These are phyloP conservation scores for Phyllopteryx taeniolatus DNA, from an alignment of 2,113 vertebrate species.

Conservation along the genomic window DNA sequence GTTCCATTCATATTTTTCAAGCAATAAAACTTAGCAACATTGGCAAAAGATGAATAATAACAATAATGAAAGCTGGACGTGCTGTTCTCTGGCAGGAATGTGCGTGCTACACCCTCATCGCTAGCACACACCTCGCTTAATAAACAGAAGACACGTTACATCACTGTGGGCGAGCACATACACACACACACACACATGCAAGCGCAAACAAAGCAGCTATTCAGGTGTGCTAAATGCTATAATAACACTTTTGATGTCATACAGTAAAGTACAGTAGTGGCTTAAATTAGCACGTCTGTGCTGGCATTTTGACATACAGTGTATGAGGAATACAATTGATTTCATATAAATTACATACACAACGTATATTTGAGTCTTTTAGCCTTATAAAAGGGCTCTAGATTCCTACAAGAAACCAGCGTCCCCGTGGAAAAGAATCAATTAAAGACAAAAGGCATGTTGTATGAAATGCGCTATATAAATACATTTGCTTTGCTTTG, in stretches of 20 bases:
- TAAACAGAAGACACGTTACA: slow-evolving; percentile 36
- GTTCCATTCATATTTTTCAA: too few relatives aligned
- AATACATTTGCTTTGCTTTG: too few relatives aligned
- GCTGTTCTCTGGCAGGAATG: neutral
- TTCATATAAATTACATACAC: neutral
- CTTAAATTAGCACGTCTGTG: neutral
- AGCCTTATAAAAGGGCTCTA: too few relatives aligned
- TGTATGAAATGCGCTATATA: too few relatives aligned
- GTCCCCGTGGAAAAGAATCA: too few relatives aligned
- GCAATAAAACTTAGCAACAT: neutral
- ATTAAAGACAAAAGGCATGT: too few relatives aligned
- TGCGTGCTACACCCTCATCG: slow-evolving; percentile 18
- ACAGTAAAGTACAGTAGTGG: neutral
- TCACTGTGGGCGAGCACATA: slow-evolving; percentile 43
- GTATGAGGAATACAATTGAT: neutral
- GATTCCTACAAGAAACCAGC: too few relatives aligned
- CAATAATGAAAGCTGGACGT: neutral
- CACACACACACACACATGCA: slow-evolving; percentile 7
- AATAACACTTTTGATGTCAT: neutral
- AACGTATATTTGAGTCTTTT: neutral
- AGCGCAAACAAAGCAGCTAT: neutral
- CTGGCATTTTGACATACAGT: neutral
- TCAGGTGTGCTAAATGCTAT: neutral
- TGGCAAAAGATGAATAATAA: neutral
- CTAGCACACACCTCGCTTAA: slow-evolving; percentile 41